Evolutionary conservation across 2,113 vertebrate species (phyloP).

Genomic region (Lepus timidus): DNA sequence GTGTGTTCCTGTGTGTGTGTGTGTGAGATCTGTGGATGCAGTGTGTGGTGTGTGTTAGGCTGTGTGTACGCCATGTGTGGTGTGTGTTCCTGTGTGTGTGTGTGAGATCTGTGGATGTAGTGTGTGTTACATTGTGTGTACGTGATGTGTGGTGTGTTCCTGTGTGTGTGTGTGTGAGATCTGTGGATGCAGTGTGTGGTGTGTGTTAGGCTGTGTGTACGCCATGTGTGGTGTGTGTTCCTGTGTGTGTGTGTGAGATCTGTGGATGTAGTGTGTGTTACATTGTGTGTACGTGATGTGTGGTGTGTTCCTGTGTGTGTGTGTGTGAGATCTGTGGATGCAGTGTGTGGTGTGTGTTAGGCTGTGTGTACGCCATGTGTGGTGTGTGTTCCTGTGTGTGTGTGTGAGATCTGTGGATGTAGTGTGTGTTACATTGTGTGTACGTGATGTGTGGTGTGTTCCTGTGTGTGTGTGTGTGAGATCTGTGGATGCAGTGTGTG

Average conservation of each 20-base stretch:
- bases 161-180: neutral
- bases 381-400: neutral
- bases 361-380: neutral
- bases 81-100: too few relatives aligned
- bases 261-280: neutral
- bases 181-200: neutral
- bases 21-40: neutral
- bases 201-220: too few relatives aligned
- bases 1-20: neutral
- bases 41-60: neutral
- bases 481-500: neutral
- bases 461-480: neutral
- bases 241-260: too few relatives aligned
- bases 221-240: too few relatives aligned
- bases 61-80: too few relatives aligned
- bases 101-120: too few relatives aligned
- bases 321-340: neutral
- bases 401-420: neutral
- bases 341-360: neutral
- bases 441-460: neutral
- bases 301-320: neutral
- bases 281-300: neutral
- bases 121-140: neutral
- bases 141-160: too few relatives aligned
- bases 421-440: too few relatives aligned